phyloP scores from a whole-genome alignment of 1,140 invertebrate genomes.

The Diuraphis noxia region DNA sequence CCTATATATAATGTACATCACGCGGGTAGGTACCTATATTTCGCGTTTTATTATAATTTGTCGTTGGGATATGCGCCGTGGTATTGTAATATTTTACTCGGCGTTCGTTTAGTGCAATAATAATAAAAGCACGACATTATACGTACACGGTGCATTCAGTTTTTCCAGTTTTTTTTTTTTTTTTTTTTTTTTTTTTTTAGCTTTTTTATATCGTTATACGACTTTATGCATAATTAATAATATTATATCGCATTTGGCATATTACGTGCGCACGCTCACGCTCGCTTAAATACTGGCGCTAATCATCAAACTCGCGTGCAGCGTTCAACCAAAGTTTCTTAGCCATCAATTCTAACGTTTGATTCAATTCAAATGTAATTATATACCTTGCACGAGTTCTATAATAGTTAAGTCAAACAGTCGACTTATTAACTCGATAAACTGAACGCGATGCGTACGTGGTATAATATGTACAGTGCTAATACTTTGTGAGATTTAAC shows the following conservation, averaged over 20 bases:
- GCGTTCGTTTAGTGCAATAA: neutral
- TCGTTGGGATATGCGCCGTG: neutral
- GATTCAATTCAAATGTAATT: neutral
- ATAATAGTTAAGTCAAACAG: conserved; percentile 5
- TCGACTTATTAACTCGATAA: neutral
- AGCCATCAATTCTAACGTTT: neutral
- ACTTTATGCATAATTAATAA: neutral
- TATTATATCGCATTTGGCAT: neutral
- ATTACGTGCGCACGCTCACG: neutral
- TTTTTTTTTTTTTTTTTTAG: neutral
- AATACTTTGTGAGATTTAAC: neutral
- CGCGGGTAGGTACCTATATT: neutral
- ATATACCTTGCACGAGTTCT: neutral
- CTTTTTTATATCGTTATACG: neutral
- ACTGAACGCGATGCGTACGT: neutral
- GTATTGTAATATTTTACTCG: neutral
- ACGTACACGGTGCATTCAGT: neutral
- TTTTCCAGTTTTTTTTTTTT: neutral
- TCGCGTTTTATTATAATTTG: neutral
- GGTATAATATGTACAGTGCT: neutral
- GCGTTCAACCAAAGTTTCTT: neutral
- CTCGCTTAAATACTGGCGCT: neutral
- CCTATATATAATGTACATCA: no score
- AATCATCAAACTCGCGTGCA: neutral
- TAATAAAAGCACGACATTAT: neutral